phyloP scores from a whole-genome alignment of 2,113 vertebrate genomes.

The Bombycilla garrulus region DNA sequence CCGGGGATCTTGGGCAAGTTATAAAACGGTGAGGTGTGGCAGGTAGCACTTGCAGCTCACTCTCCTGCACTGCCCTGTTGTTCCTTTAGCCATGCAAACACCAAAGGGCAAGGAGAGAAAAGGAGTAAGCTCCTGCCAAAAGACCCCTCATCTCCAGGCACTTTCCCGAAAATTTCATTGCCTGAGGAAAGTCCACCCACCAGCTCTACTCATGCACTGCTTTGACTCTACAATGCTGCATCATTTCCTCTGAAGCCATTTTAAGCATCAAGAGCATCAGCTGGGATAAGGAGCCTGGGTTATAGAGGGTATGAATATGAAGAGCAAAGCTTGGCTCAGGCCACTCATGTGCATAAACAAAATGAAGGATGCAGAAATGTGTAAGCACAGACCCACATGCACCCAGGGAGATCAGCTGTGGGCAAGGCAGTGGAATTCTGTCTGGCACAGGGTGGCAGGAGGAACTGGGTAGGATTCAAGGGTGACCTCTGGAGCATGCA shows the following conservation, averaged over 20 bases:
- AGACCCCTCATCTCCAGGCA: background rate
- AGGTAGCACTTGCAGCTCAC: background rate
- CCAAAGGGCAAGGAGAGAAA: background rate
- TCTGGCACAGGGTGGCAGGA: background rate
- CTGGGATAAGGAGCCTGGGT: background rate
- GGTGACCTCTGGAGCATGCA: background rate
- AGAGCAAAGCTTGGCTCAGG: background rate
- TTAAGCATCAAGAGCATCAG: background rate
- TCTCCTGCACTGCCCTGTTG: background rate
- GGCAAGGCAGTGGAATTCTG: background rate
- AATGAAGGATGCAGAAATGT: background rate
- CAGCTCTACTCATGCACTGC: background rate
- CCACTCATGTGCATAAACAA: background rate
- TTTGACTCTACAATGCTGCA: background rate
- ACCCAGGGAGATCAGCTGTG: background rate
- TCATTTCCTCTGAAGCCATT: background rate
- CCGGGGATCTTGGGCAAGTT: background rate
- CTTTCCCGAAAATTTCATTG: background rate
- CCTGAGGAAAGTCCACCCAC: background rate
- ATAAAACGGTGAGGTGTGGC: background rate
- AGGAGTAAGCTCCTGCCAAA: background rate
- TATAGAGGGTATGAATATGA: accelerated
- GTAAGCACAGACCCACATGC: background rate
- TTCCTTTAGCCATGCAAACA: background rate
- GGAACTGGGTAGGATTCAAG: background rate